Conservation (phyloP, 2,888 invertebrate genomes). For the Caenorhabditis sp. region DNA sequence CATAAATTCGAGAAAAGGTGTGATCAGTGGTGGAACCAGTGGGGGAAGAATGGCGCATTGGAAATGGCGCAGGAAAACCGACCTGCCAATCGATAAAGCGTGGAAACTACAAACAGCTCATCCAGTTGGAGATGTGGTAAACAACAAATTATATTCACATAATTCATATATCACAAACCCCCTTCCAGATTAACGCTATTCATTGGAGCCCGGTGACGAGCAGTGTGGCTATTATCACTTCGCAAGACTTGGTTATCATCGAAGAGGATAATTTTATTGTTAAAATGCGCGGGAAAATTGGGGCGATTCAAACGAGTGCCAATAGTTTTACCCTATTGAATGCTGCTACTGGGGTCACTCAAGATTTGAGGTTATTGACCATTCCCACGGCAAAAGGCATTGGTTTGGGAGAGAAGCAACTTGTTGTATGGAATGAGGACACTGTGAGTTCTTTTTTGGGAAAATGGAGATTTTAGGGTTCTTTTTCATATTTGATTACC, state of each 20-base stretch:
- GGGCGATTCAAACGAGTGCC: constrained; percentile 48
- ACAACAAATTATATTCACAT: constrained; percentile 13
- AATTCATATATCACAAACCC: not conserved
- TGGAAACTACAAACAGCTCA: constrained; percentile 43
- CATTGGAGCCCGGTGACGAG: constrained; percentile 60
- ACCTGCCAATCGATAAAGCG: constrained; percentile 22
- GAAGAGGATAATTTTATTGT: constrained; percentile 86
- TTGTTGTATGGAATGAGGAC: constrained; percentile 64
- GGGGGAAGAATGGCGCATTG: constrained; percentile 64
- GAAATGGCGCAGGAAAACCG: constrained; percentile 47
- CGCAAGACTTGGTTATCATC: constrained; percentile 82
- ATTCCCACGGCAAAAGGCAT: constrained; percentile 48
- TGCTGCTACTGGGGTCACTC: constrained; percentile 40
- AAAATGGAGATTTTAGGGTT: not conserved
- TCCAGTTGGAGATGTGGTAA: constrained; percentile 33
- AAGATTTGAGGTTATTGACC: constrained; percentile 39
- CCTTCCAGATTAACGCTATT: constrained; percentile 55
- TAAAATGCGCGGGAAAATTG: constrained; percentile 79
- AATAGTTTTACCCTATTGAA: constrained; percentile 47
- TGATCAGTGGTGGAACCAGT: constrained; percentile 62
- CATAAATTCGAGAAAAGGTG: constrained; percentile 65
- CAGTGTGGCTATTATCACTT: constrained; percentile 74
- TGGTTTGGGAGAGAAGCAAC: constrained; percentile 56
- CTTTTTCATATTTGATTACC: not conserved
- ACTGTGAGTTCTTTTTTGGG: constrained; percentile 42